These are phyloP conservation scores for Drosophila leonis DNA, from an alignment of 2,888 invertebrate species.

Conservation along the genomic window DNA sequence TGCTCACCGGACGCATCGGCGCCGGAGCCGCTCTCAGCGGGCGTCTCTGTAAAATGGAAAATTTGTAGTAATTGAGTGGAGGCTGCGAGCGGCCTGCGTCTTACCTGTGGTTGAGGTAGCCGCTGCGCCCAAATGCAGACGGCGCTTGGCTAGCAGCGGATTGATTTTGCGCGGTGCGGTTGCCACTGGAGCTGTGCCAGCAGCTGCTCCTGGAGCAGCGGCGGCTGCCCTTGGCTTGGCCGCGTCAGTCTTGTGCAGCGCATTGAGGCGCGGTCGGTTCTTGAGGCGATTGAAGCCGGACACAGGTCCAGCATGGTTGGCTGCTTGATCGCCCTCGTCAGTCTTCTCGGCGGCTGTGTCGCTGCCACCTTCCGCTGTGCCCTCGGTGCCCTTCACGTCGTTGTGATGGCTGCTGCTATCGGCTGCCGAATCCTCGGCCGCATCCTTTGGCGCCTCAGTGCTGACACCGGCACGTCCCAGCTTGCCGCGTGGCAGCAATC, in stretches of 20 bases:
- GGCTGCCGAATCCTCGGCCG: conserved; percentile 76
- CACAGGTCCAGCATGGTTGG: conserved; percentile 61
- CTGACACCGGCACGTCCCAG: conserved; percentile 67
- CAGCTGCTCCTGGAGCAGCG: conserved; percentile 39
- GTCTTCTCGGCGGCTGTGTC: conserved; percentile 50
- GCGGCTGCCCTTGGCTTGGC: conserved; percentile 75
- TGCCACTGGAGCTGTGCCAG: conserved; percentile 29
- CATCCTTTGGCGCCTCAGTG: conserved; percentile 74
- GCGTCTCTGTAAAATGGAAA: conserved; percentile 45
- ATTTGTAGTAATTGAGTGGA: neutral
- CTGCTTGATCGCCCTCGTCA: conserved; percentile 60
- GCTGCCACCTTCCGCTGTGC: conserved; percentile 38
- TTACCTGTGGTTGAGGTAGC: conserved; percentile 84
- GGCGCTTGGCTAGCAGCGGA: conserved; percentile 84
- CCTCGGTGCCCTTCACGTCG: conserved; percentile 74
- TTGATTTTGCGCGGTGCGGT: conserved; percentile 83
- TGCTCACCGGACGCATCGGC: conserved; percentile 61
- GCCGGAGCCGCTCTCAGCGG: conserved; percentile 54
- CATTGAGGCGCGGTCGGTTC: conserved; percentile 84
- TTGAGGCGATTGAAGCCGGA: conserved; percentile 84
- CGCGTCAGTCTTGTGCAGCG: conserved; percentile 83
- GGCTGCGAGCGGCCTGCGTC: neutral
- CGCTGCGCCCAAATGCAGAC: conserved; percentile 82
- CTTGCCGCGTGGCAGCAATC: conserved; percentile 83
- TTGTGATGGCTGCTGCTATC: conserved; percentile 81